Conservation (phyloP, 2,113 vertebrate species). For the Malurus alboscapulatus region DNA sequence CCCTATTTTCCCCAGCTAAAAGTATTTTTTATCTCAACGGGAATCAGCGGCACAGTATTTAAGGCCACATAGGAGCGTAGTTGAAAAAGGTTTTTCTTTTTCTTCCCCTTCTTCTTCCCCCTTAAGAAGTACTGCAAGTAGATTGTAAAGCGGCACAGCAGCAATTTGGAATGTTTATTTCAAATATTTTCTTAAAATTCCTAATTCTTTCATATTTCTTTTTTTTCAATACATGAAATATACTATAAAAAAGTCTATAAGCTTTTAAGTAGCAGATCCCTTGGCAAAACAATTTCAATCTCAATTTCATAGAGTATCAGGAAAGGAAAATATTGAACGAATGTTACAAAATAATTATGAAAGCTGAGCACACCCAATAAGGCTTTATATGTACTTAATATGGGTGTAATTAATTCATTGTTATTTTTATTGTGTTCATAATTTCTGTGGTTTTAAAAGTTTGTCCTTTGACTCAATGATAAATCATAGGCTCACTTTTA, state of each 20-base stretch:
- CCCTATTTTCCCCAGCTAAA: neutral
- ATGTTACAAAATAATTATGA: neutral
- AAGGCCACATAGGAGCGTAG: neutral
- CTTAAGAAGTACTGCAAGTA: neutral
- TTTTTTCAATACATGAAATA: neutral
- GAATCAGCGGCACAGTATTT: neutral
- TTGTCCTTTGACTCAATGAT: neutral
- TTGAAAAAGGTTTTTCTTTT: neutral
- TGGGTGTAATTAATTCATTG: neutral
- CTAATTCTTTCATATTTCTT: neutral
- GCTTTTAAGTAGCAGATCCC: neutral
- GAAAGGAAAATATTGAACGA: neutral
- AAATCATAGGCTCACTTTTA: neutral
- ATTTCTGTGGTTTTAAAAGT: neutral
- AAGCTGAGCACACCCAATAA: neutral
- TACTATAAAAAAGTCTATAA: accelerated
- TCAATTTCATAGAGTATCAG: neutral
- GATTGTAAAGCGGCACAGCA: neutral
- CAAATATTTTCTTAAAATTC: neutral
- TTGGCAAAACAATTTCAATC: neutral
- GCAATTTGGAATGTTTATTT: neutral
- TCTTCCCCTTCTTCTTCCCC: neutral
- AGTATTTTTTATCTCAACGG: neutral
- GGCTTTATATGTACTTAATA: neutral
- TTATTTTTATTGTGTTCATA: neutral